Evolutionary conservation across 2,888 invertebrate species (phyloP).

Genomic region (Cremastinae sp.): DNA sequence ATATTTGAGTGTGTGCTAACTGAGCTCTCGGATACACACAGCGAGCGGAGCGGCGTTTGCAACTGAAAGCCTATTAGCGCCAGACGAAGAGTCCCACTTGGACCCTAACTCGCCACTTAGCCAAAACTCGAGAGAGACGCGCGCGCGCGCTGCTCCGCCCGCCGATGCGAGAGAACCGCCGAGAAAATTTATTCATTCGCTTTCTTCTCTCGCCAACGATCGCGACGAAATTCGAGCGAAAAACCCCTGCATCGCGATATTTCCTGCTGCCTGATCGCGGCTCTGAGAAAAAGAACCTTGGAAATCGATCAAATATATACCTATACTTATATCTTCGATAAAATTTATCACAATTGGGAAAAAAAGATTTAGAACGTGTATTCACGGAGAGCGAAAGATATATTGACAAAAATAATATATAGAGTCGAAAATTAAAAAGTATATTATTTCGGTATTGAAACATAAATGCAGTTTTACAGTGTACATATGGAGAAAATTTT

Average conservation of each 20-base stretch:
- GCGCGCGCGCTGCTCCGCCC: not conserved
- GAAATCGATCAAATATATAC: too few relatives aligned
- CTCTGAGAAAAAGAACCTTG: too few relatives aligned
- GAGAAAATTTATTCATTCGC: constrained; percentile 6
- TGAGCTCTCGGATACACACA: constrained; percentile 18
- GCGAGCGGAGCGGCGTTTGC: constrained; percentile 28
- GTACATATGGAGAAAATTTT: too few relatives aligned
- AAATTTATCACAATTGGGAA: too few relatives aligned
- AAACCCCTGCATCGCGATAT: not conserved
- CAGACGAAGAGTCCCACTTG: constrained; percentile 16
- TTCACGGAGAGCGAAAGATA: too few relatives aligned
- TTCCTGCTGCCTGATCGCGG: too few relatives aligned
- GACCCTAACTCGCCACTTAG: constrained; percentile 27
- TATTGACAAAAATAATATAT: too few relatives aligned
- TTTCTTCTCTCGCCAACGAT: not conserved
- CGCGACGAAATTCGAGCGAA: not conserved
- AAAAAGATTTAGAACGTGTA: too few relatives aligned
- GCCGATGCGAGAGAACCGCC: not conserved
- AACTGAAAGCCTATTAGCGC: constrained; percentile 47
- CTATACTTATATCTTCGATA: too few relatives aligned
- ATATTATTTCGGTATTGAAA: too few relatives aligned
- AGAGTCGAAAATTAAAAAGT: too few relatives aligned
- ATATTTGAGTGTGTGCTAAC: constrained; percentile 16
- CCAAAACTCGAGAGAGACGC: constrained; percentile 16
- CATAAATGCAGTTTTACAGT: too few relatives aligned